Conservation (phyloP, 2,888 invertebrate genomes). For the Netelia melanura region DNA sequence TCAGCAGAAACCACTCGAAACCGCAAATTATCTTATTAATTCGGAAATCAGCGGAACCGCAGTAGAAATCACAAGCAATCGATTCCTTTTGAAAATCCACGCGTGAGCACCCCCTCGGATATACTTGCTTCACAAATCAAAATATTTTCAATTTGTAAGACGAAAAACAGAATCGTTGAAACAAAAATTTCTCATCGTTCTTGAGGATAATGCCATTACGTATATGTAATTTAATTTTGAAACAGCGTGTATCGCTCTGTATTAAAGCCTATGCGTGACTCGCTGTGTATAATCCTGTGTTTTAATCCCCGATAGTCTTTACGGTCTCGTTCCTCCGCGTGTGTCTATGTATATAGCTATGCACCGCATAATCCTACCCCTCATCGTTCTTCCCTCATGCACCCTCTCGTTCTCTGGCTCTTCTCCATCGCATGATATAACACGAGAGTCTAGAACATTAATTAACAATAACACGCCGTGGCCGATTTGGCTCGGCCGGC, state of each 20-base stretch:
- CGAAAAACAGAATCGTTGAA: background rate
- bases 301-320: constrained; percentile 60
- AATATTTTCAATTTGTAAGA: background rate
- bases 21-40: too few species aligned
- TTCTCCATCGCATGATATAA: constrained; percentile 68
- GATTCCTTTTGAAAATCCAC: too few species aligned
- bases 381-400: background rate
- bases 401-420: background rate
- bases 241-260: background rate
- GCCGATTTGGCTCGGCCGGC: constrained; percentile 69
- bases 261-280: constrained; percentile 51
- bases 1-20: too few species aligned
- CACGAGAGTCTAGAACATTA: constrained; percentile 73
- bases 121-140: background rate
- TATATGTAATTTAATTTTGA: background rate
- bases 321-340: constrained; percentile 37
- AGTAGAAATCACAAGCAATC: too few species aligned
- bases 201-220: background rate
- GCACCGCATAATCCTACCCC: background rate
- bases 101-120: too few species aligned
- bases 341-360: constrained; percentile 10
- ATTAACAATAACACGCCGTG: constrained; percentile 77
- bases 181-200: background rate
- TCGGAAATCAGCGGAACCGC: too few species aligned
- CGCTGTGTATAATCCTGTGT: constrained; percentile 56